A percentile compares a stretch with the other conserved stretches of the same genome.
These are phyloP conservation scores for Drosophila nigrodunni DNA, from an alignment of 1,140 invertebrate genomes.

Conservation along the genomic window DNA sequence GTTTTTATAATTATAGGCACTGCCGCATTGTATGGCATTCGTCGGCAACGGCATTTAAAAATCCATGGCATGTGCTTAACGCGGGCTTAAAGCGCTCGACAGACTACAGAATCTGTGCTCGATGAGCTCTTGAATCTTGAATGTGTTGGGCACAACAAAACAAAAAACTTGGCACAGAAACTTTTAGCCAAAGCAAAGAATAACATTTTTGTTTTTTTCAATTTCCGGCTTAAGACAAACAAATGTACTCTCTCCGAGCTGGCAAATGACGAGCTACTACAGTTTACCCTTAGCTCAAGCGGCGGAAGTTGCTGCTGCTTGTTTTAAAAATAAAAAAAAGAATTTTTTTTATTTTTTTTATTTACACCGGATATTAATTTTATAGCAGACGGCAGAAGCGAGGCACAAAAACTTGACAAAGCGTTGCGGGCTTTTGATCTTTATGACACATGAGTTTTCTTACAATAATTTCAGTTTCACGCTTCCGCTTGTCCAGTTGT, in stretches of 20 bases:
- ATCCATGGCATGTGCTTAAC: conserved; percentile 1
- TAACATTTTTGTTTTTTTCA: conserved; percentile 74
- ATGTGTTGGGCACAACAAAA: conserved; percentile 9
- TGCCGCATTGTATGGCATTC: conserved; percentile 2
- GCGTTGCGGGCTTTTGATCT: conserved; percentile 73
- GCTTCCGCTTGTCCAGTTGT: conserved; percentile 75
- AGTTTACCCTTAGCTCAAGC: conserved; percentile 42
- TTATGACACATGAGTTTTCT: conserved; percentile 44
- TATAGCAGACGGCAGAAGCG: conserved; percentile 62
- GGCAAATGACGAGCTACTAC: conserved; percentile 30
- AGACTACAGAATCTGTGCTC: neutral
- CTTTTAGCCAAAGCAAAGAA: conserved; percentile 64
- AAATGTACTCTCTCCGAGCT: conserved; percentile 66
- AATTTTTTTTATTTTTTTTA: conserved; percentile 71
- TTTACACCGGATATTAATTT: conserved; percentile 83
- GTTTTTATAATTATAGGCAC: conserved; percentile 71
- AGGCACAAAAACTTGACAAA: conserved; percentile 68
- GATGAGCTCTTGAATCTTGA: neutral
- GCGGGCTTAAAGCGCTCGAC: conserved; percentile 10
- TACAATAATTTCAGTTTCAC: conserved; percentile 71
- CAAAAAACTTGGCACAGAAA: conserved; percentile 54
- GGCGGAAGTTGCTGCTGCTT: conserved; percentile 75
- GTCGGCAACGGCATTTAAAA: neutral
- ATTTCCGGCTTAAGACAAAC: conserved; percentile 82
- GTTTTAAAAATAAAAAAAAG: conserved; percentile 58